Evolutionary conservation across 2,797 vertebrate species (phyloP), one percentile per base, ranked within the genome.

Genomic region (Macropus fuliginosus): DNA sequence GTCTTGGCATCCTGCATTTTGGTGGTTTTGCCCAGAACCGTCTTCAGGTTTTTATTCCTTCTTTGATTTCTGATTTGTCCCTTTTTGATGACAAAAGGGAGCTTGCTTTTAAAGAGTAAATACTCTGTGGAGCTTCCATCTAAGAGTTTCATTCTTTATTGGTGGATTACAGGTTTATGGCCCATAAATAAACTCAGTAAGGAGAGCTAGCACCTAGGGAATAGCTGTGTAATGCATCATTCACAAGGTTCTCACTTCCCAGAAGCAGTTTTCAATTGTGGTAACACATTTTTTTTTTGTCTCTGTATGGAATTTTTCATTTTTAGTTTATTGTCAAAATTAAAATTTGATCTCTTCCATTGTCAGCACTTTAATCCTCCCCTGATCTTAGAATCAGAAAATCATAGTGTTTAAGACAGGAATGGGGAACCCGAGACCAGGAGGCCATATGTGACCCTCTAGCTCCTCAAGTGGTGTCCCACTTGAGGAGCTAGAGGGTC

Each of bases 111-210:
- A 95, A 95, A 96, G 91, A 96, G 2, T 97, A 97, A 98, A 96
- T 95, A 96, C 94, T 91, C 34, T 4, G 54, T 46, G 92, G 95
- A 95, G 87, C 59, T 97, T 97, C 93, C 94, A 57, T 94, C 16
- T 93, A 34, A 97, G 10, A 55, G 46, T 97, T 97, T 95, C 92
- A 97, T 97, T 98, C 93, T 98, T 98, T 93, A 97, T 74, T 95
- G 93, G 52, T 87, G 94, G 94, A 89, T 98, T 98, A 96, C 93
- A 97, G 91, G 59, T 98, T 98, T 98, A 96, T 95, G 87, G 54
- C 91, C 94, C 95, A 96, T 98, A 98, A 98, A 97, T 98, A 98
- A 97, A 97, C 55, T 92, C 91, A 97, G 92, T 5, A 96, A 96
- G 31, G 90, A 96, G 56, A 97, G 94, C 94, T 98, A 96, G 98